Evolutionary conservation across 2,113 vertebrate genomes (phyloP).

Genomic region (Alethe castanea): DNA sequence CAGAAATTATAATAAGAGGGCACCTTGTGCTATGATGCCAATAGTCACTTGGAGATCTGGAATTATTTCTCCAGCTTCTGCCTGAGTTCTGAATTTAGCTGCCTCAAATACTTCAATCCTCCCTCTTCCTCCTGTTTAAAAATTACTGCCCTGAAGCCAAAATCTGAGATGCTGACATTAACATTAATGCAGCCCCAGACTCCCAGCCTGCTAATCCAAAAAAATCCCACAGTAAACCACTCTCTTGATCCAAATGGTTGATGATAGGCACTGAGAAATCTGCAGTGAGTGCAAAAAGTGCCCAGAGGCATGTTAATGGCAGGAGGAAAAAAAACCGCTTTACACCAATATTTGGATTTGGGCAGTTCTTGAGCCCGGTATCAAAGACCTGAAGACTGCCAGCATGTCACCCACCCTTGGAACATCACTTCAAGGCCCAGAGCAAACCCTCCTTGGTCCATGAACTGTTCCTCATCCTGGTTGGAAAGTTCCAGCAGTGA

Average conservation of each 20-base stretch:
- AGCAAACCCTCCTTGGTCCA: background rate
- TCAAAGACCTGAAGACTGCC: background rate
- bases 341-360: background rate
- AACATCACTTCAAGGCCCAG: background rate
- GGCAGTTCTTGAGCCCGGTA: background rate
- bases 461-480: accelerated
- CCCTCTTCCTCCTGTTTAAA: background rate
- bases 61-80: background rate
- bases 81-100: background rate
- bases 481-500: background rate
- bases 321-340: accelerated
- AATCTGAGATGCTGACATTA: background rate
- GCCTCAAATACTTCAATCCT: background rate
- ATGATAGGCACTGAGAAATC: background rate
- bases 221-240: background rate
- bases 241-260: background rate
- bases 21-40: background rate
- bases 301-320: background rate
- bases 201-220: background rate
- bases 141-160: background rate
- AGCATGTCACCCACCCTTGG: background rate
- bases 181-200: background rate
- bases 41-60: background rate
- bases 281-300: background rate
- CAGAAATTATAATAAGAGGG: background rate